phyloP scores from a whole-genome alignment of 2,888 invertebrate genomes.

The Hemithea aestivaria region DNA sequence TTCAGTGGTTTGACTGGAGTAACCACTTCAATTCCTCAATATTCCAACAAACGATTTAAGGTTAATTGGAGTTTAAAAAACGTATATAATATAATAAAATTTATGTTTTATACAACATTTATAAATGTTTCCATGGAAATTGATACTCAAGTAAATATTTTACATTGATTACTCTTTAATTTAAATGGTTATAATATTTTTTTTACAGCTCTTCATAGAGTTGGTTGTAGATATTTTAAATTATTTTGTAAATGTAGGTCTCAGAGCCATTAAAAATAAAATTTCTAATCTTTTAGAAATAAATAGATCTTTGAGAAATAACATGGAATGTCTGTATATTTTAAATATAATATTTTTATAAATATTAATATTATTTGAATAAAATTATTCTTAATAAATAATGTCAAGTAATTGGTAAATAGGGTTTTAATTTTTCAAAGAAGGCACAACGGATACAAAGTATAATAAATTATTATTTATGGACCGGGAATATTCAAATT shows the following conservation, averaged over 20 bases:
- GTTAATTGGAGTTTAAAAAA: too few species aligned
- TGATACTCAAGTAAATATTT: too few species aligned
- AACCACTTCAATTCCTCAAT: slow-evolving; percentile 1
- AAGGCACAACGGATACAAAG: slow-evolving; percentile 54
- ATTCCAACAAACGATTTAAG: too few species aligned
- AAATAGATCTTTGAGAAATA: slow-evolving; percentile 20
- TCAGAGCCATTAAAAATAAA: too few species aligned
- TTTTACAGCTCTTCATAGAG: background rate
- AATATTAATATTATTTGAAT: slow-evolving; percentile 10
- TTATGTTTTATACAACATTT: too few species aligned
- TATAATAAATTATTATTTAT: slow-evolving; percentile 18
- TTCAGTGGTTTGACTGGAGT: too few species aligned
- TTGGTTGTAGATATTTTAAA: background rate
- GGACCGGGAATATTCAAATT: background rate
- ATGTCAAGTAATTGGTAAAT: slow-evolving; percentile 22
- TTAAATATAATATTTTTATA: slow-evolving; percentile 3
- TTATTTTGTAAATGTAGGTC: too few species aligned
- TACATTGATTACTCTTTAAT: too few species aligned
- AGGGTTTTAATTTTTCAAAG: slow-evolving; percentile 38
- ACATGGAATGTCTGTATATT: slow-evolving; percentile 38
- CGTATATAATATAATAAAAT: too few species aligned
- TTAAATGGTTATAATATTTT: background rate
- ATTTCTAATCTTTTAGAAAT: too few species aligned
- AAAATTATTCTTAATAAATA: slow-evolving; percentile 24
- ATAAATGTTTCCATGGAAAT: too few species aligned